A percentile compares a stretch with the other conserved stretches of the same genome.
Conservation (phyloP, 1,140 invertebrate genomes). For the Scaptomyza graminum region DNA sequence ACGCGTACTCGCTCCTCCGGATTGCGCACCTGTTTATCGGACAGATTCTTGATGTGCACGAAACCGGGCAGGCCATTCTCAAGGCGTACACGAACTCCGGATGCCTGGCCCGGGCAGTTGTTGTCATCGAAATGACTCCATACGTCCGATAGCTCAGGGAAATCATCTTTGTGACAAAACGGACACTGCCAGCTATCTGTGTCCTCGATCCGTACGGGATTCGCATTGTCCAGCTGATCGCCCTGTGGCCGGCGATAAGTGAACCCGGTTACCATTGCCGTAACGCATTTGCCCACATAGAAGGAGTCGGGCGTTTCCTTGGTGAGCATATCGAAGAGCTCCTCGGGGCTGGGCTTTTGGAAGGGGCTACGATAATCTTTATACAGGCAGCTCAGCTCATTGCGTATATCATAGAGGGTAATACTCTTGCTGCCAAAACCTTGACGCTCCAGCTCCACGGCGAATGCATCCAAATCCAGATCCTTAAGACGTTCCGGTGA, state of each 20-base stretch:
- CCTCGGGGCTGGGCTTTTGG: slow-evolving; percentile 91
- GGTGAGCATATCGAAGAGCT: slow-evolving; percentile 97
- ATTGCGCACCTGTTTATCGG: slow-evolving; percentile 96
- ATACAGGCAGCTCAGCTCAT: slow-evolving; percentile 97
- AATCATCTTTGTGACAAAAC: slow-evolving; percentile 97
- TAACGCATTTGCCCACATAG: slow-evolving; percentile 94
- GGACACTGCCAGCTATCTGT: slow-evolving; percentile 97
- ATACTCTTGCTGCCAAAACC: slow-evolving; percentile 98
- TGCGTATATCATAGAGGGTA: slow-evolving; percentile 98
- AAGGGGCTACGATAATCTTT: slow-evolving; percentile 95
- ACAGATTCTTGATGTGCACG: slow-evolving; percentile 97
- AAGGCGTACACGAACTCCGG: slow-evolving; percentile 94
- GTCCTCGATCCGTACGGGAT: slow-evolving; percentile 94
- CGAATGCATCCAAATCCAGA: slow-evolving; percentile 99
- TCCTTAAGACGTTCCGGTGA: slow-evolving; percentile 97
- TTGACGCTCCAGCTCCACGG: slow-evolving; percentile 97
- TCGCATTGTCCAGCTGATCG: slow-evolving; percentile 97
- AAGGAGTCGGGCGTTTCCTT: slow-evolving; percentile 98
- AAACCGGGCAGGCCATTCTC: slow-evolving; percentile 98
- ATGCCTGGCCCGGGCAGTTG: slow-evolving; percentile 97
- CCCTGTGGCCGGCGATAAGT: slow-evolving; percentile 94
- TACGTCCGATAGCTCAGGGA: slow-evolving; percentile 97
- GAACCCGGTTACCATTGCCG: slow-evolving; percentile 90
- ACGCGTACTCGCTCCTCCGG: slow-evolving; percentile 95
- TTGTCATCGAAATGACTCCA: slow-evolving; percentile 99